Evolutionary conservation across 2,113 vertebrate genomes (phyloP).

Genomic region (Cranoglanis bouderius): DNA sequence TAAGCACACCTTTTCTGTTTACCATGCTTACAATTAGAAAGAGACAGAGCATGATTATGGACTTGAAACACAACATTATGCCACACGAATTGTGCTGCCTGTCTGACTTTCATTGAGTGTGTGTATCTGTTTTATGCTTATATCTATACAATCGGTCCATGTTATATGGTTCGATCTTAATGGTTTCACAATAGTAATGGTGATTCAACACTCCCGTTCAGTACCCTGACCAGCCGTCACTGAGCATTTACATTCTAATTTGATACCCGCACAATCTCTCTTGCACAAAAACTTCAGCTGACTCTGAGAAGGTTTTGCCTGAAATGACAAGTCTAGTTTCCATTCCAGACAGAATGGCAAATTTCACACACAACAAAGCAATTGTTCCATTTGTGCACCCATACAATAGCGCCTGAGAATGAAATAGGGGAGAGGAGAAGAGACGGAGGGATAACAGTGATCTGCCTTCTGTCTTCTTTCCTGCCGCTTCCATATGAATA

Average conservation of each 20-base stretch:
- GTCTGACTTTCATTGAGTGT: background rate
- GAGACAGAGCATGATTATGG: background rate
- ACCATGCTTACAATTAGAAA: background rate
- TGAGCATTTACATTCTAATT: slow-evolving; percentile 68
- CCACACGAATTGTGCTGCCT: background rate
- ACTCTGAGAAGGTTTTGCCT: slow-evolving; percentile 52
- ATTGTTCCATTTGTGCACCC: slow-evolving; percentile 67
- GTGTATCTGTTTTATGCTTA: background rate
- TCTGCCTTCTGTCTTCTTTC: slow-evolving; percentile 64
- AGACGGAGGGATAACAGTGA: slow-evolving; percentile 32
- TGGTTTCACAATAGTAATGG: background rate
- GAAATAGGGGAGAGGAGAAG: slow-evolving; percentile 23
- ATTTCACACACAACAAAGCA: slow-evolving; percentile 63
- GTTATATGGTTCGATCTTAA: background rate
- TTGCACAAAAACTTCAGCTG: slow-evolving; percentile 58
- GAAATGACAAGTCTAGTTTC: slow-evolving; percentile 63
- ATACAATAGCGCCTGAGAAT: slow-evolving; percentile 68
- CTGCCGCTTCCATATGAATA: slow-evolving; percentile 69
- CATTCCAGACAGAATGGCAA: slow-evolving; percentile 62
- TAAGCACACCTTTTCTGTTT: background rate
- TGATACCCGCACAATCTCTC: slow-evolving; percentile 64
- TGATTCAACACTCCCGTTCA: background rate
- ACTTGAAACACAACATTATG: background rate
- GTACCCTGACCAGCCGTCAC: background rate
- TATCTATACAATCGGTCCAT: background rate